phyloP scores from a whole-genome alignment of 2,888 invertebrate species.

The Nomada fucata region DNA sequence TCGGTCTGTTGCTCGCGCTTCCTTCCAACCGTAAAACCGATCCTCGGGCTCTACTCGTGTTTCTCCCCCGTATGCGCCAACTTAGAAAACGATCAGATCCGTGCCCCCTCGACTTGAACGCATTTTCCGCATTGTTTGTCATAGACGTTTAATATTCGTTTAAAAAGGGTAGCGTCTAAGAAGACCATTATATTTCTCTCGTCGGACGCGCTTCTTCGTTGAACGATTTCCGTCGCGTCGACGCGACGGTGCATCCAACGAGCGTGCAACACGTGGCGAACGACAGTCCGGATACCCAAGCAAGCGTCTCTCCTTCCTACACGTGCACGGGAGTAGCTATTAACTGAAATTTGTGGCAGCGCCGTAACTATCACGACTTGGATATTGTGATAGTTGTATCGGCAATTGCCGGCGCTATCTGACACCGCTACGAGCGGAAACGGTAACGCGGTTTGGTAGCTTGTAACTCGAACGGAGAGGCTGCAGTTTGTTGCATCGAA shows the following conservation, averaged over 20 bases:
- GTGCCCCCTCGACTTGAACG: no score
- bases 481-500: conserved; percentile 40
- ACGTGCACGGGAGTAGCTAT: conserved; percentile 30
- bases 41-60: conserved; percentile 12
- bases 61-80: background rate
- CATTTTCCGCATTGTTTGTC: no score
- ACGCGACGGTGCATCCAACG: background rate
- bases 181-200: no score
- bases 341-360: conserved; percentile 50
- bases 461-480: conserved; percentile 28
- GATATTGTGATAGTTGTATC: conserved; percentile 58
- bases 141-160: no score
- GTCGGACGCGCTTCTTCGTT: background rate
- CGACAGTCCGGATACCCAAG: conserved; percentile 3
- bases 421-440: conserved; percentile 23
- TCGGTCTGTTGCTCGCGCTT: conserved; percentile 54
- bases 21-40: conserved; percentile 54
- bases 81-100: no score
- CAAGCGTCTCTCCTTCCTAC: background rate
- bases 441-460: conserved; percentile 35
- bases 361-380: conserved; percentile 48
- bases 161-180: no score
- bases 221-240: background rate
- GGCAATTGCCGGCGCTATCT: conserved; percentile 25
- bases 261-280: conserved; percentile 43